Percentiles rank a stretch among this genome's conserved stretches.
These are phyloP conservation scores for Mixornis gularis DNA, from an alignment of 2,113 vertebrate genomes.

Conservation along the genomic window DNA sequence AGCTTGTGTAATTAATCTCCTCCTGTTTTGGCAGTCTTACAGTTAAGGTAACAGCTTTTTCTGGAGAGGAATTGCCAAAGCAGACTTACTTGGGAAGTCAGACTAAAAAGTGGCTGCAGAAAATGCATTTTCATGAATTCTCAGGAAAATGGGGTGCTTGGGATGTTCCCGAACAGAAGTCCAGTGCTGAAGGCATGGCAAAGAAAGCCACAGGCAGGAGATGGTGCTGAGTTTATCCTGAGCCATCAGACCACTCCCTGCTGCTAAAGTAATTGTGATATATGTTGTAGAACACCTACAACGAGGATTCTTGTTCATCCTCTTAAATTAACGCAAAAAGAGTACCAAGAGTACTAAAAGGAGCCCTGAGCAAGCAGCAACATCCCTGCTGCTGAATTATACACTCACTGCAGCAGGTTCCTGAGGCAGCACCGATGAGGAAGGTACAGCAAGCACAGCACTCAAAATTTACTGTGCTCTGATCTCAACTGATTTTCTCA, in stretches of 20 bases:
- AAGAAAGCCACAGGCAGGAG: neutral
- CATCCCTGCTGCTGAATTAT: neutral
- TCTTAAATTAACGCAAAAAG: neutral
- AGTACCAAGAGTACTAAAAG: neutral
- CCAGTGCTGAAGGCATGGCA: neutral
- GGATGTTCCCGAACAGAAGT: neutral
- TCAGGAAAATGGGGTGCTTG: neutral
- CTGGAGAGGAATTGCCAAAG: neutral
- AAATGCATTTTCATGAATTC: neutral
- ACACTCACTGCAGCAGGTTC: neutral
- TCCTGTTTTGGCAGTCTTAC: neutral
- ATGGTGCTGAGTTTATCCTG: neutral
- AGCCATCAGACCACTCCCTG: neutral
- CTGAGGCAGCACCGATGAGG: neutral
- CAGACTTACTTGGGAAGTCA: neutral
- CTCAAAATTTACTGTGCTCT: neutral
- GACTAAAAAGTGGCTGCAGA: neutral
- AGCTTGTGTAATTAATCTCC: neutral
- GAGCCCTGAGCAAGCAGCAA: neutral
- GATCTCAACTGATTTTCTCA: neutral
- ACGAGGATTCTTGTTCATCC: neutral
- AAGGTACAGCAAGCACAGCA: neutral
- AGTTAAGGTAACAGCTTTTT: neutral
- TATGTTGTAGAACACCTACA: neutral
- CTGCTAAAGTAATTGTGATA: neutral